Evolutionary conservation across 1,140 invertebrate genomes (phyloP).

Genomic region (Vanessa tameamea): DNA sequence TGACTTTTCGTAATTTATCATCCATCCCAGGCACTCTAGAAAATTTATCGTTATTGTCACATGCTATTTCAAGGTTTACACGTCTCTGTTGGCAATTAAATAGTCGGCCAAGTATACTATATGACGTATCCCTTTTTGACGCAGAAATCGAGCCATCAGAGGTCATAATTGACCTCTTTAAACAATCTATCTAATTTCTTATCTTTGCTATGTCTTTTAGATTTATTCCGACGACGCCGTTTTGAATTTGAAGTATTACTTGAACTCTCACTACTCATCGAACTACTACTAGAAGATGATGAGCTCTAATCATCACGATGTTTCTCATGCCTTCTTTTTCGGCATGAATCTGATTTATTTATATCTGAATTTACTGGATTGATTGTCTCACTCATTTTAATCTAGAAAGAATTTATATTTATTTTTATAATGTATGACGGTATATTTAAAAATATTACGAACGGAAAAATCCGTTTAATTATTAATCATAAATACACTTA

Average conservation of each 20-base stretch:
- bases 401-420: constrained; percentile 13
- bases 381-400: constrained; percentile 11
- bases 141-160: no score
- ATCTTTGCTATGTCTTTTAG: constrained; percentile 13
- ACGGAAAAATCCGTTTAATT: constrained; percentile 1
- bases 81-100: no score
- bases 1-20: no score
- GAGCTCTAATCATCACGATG: constrained; percentile 12
- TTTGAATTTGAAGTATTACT: constrained; percentile 10
- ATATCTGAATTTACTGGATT: constrained; percentile 15
- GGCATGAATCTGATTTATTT: constrained; percentile 14
- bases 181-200: constrained; percentile 15
- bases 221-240: constrained; percentile 11
- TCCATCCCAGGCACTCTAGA: no score
- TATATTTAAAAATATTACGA: constrained; percentile 11
- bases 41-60: no score
- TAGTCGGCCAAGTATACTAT: no score
- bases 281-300: constrained; percentile 16
- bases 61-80: no score
- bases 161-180: no score
- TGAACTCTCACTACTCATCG: constrained; percentile 14
- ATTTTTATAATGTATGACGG: constrained; percentile 13
- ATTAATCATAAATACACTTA: constrained; percentile 5
- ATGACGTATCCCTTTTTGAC: no score
- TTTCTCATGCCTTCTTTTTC: constrained; percentile 6